Percentiles rank a stretch among this genome's conserved stretches.
phyloP scores from a whole-genome alignment of 2,113 vertebrate species.

The Microcebus griseorufus region DNA sequence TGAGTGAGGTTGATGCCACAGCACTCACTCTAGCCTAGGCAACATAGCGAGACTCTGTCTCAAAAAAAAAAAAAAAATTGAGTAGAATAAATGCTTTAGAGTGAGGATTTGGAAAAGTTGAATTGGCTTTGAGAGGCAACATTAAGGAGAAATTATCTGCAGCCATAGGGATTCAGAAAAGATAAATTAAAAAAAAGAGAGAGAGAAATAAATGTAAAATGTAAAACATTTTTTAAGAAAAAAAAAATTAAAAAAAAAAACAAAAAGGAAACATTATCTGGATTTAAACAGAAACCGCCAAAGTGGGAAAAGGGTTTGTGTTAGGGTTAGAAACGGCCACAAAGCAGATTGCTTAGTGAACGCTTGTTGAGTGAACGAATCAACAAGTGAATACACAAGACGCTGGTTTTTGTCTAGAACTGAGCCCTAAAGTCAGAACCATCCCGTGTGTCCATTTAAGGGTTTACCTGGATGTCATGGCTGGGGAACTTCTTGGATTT shows the following conservation, averaged over 20 bases:
- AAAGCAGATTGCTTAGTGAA: not conserved
- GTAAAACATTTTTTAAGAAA: too few relatives aligned
- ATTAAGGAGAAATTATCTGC: not conserved
- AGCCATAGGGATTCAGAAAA: too few relatives aligned
- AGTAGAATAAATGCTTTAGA: not conserved
- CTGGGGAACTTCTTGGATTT: conserved; percentile 62
- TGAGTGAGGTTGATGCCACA: too few relatives aligned
- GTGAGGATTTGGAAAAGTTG: not conserved
- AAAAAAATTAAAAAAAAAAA: too few relatives aligned
- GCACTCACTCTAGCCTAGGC: too few relatives aligned
- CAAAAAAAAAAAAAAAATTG: too few relatives aligned
- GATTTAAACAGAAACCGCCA: not conserved
- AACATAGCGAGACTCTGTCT: too few relatives aligned
- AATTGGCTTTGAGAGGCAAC: conserved; percentile 1
- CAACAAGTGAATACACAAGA: not conserved
- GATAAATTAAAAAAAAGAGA: too few relatives aligned
- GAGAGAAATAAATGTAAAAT: too few relatives aligned
- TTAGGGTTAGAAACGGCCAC: not conserved
- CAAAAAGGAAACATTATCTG: not conserved
- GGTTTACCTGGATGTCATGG: conserved; percentile 78
- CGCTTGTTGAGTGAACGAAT: not conserved
- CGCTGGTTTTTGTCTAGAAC: not conserved
- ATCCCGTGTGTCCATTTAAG: not conserved
- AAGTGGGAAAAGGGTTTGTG: not conserved
- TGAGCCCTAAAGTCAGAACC: not conserved